phyloP scores from a whole-genome alignment of 2,113 vertebrate genomes.

The Neodontobutis hainanensis region DNA sequence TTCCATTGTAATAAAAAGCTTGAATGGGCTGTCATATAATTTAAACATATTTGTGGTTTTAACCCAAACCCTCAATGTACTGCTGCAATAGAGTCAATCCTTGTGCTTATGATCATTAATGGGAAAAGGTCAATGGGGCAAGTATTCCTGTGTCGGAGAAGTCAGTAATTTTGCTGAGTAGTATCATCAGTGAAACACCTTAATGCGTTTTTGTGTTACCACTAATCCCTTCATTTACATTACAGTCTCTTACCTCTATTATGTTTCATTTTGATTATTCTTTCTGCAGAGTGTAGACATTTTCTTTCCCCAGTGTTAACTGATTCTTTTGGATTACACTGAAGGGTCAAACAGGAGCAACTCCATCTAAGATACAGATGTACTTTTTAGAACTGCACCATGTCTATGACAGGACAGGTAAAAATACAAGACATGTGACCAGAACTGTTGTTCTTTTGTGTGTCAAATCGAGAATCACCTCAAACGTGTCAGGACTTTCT shows the following conservation, averaged over 20 bases:
- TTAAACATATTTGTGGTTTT: conserved; percentile 41
- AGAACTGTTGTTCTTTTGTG: conserved; percentile 54
- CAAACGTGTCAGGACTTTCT: conserved; percentile 69
- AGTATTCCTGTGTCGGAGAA: conserved; percentile 52
- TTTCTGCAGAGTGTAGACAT: conserved; percentile 54
- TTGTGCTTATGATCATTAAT: conserved; percentile 64
- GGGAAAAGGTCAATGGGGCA: conserved; percentile 47
- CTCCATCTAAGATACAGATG: conserved; percentile 48
- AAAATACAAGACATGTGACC: conserved; percentile 46
- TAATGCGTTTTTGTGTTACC: conserved; percentile 67
- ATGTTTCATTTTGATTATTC: conserved; percentile 64
- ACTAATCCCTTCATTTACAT: conserved; percentile 72
- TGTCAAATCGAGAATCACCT: conserved; percentile 67
- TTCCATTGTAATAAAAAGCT: conserved; percentile 5
- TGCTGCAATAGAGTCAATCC: conserved; percentile 49
- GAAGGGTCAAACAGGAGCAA: conserved; percentile 63
- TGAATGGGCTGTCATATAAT: conserved; percentile 30
- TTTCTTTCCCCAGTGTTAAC: conserved; percentile 52
- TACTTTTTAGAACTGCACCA: conserved; percentile 18
- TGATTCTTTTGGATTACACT: conserved; percentile 65
- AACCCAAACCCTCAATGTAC: conserved; percentile 13
- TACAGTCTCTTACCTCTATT: conserved; percentile 50
- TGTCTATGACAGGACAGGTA: conserved; percentile 49
- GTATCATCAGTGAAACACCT: conserved; percentile 64
- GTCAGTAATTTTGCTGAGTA: conserved; percentile 49